Percentiles rank a stretch among this genome's conserved stretches.
Evolutionary conservation across 2,888 invertebrate genomes (phyloP).

Genomic region (Megamerina dolium): DNA sequence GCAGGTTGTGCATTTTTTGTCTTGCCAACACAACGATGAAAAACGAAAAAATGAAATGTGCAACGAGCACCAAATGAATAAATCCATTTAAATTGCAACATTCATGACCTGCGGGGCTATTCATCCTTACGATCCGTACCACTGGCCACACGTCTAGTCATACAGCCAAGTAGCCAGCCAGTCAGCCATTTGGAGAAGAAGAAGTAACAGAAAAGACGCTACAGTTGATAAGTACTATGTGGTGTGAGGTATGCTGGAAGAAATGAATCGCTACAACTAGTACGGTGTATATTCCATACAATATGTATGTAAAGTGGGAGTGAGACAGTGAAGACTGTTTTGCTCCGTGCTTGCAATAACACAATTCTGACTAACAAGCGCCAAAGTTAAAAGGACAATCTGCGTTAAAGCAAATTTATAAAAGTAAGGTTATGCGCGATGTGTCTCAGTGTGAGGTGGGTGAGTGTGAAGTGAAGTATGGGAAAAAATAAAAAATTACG

Average conservation of each 20-base stretch:
- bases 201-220: conserved; percentile 5
- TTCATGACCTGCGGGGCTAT: conserved; percentile 38
- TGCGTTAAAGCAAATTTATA: too few relatives aligned
- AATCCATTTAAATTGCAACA: conserved; percentile 43
- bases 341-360: conserved; percentile 12
- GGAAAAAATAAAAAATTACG: neutral
- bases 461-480: too few relatives aligned
- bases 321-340: conserved; percentile 10
- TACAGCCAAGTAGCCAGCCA: too few relatives aligned
- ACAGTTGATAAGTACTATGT: neutral
- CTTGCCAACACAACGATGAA: neutral
- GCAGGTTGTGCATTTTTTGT: conserved; percentile 4
- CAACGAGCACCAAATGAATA: conserved; percentile 33
- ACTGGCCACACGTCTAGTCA: too few relatives aligned
- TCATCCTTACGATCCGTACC: conserved; percentile 27
- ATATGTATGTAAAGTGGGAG: too few relatives aligned
- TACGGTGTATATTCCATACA: too few relatives aligned
- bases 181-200: too few relatives aligned
- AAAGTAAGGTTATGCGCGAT: neutral
- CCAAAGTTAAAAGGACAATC: conserved; percentile 36
- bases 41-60: conserved; percentile 11
- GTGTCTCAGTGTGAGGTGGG: neutral
- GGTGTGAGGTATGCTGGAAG: too few relatives aligned
- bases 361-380: conserved; percentile 19
- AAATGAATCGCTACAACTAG: too few relatives aligned